Evolutionary conservation across 2,797 vertebrate species (phyloP).

Genomic region (Malurus splendens): DNA sequence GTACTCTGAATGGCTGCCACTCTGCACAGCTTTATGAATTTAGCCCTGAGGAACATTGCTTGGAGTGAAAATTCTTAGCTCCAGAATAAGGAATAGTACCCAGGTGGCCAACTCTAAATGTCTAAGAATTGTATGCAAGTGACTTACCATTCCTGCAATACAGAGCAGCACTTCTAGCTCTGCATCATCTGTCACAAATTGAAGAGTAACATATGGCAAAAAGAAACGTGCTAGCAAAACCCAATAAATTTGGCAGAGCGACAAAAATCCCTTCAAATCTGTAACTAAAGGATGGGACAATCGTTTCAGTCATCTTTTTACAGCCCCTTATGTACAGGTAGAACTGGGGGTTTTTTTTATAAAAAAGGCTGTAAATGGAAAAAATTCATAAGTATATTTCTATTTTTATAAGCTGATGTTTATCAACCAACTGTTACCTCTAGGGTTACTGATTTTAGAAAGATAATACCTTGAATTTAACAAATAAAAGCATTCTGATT

Average conservation of each 20-base stretch:
- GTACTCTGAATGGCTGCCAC: neutral
- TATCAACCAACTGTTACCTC: conserved; percentile 9
- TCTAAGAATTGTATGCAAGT: neutral
- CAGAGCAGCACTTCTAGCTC: neutral
- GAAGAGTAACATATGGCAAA: neutral
- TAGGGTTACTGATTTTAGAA: neutral
- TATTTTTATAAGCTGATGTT: neutral
- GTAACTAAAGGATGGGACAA: neutral
- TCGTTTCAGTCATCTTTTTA: neutral
- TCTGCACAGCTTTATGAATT: neutral
- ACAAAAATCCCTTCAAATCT: neutral
- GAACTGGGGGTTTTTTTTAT: neutral
- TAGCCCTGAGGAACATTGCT: neutral
- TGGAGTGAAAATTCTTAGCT: neutral
- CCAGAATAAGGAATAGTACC: neutral
- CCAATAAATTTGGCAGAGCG: neutral
- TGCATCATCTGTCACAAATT: neutral
- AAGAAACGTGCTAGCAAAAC: neutral
- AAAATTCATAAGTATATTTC: neutral
- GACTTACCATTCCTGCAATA: neutral
- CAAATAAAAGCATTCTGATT: conserved; percentile 46
- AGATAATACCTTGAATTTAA: conserved; percentile 46
- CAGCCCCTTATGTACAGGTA: neutral
- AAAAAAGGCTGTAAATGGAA: neutral
- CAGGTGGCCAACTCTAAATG: neutral